Evolutionary conservation across 2,113 vertebrate species (phyloP).

Genomic region (Orycteropus afer): DNA sequence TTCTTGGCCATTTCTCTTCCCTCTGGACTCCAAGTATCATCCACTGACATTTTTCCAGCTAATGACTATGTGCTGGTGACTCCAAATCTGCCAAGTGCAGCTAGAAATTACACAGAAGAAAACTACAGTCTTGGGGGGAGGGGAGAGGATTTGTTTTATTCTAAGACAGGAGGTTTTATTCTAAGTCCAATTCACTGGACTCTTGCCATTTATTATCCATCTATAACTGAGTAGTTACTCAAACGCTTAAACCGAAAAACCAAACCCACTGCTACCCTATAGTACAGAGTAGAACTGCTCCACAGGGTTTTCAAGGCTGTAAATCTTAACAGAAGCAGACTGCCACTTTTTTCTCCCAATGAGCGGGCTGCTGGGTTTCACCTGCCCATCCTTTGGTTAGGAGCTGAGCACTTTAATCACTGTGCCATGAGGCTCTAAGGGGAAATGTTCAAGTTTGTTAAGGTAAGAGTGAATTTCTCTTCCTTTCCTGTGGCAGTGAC

Average conservation of each 20-base stretch:
- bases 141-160: conserved; percentile 2
- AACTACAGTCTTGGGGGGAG: background rate
- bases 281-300: no score
- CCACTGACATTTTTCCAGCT: background rate
- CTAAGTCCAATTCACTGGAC: background rate
- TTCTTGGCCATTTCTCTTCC: background rate
- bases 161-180: background rate
- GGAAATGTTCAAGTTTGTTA: background rate
- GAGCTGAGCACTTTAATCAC: no score
- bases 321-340: no score
- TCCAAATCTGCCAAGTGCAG: background rate
- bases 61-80: conserved; percentile 13
- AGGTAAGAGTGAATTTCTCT: background rate
- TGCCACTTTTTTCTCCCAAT: no score
- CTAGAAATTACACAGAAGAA: conserved; percentile 32
- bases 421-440: no score
- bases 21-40: background rate
- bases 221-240: background rate
- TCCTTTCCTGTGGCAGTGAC: background rate
- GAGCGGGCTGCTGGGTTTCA: no score
- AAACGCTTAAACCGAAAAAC: background rate
- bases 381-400: no score
- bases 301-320: no score
- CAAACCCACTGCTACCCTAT: no score
- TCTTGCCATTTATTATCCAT: background rate